Evolutionary conservation across 2,888 invertebrate genomes (phyloP), one percentile per base, ranked within the genome.

Genomic region (Drosophila prolongata): DNA sequence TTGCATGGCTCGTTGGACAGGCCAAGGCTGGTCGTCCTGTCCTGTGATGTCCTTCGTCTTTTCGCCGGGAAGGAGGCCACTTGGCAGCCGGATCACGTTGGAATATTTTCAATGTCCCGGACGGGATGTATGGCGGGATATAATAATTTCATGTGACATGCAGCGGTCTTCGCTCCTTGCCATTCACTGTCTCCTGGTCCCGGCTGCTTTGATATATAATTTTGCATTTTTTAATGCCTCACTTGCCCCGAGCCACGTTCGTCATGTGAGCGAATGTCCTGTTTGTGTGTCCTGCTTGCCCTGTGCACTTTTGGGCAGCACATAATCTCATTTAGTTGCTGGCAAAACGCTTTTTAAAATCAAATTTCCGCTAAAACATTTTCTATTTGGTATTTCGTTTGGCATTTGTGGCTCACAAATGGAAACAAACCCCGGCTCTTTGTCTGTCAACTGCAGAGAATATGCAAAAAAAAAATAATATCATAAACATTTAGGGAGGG

Each of bases 281-380:
- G 44, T 6, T 43, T 27, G 44, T 6, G 5, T 72, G 52, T 30
- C 30, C 30, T 14, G 14, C 27, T 27, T 4, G 47, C 30, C 47
- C 47, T 49, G 16, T 61, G 85, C 81, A 90, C 87, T 86, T 88
- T 82, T 84, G 83, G 49, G 84, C 84, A 80, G 77, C 87, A 76
- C 83, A 89, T 90, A 90, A 90, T 90, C 86, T 82, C 81, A 90
- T 90, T 90, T 90, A 87, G 85, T 90, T 90, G 82, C 87, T 79
- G 82, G 89, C 77, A 89, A 90, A 90, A 90, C 89, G 90, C 90
- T 90, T 90, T 90, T 81, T 74, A 80, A 90, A 90, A 90, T 90
- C 90, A 87, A 90, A 90, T 90, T 90, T 89, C 83, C 89, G 80
- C 87, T 86, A 87, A 90, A 89, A 88, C 80, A 86, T 85, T 85